phyloP scores from a whole-genome alignment of 2,888 invertebrate species.

The Pollenia labialis region DNA sequence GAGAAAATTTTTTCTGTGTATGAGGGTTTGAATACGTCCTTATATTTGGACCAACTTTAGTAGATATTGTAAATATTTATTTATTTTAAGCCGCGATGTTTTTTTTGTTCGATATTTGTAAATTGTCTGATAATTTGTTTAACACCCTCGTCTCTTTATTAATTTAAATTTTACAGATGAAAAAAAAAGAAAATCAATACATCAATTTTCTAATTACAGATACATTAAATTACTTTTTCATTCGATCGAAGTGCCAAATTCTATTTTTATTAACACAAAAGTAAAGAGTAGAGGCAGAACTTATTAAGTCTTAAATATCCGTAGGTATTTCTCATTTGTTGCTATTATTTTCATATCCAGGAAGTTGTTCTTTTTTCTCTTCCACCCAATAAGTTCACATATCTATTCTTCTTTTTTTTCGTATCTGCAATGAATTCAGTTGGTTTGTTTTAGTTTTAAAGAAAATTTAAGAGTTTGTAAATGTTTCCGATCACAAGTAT shows the following conservation, averaged over 20 bases:
- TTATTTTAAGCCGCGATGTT: too few relatives aligned
- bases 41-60: too few relatives aligned
- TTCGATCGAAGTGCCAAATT: neutral
- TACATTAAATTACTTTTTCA: conserved; percentile 7
- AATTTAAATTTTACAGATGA: neutral
- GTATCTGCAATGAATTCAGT: conserved; percentile 7
- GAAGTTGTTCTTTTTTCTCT: conserved; percentile 56
- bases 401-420: conserved; percentile 26
- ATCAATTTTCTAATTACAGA: conserved; percentile 23
- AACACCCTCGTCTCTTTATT: neutral
- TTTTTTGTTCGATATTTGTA: too few relatives aligned
- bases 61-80: too few relatives aligned
- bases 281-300: conserved; percentile 46
- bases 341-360: conserved; percentile 36
- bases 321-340: conserved; percentile 48
- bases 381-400: conserved; percentile 42
- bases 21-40: too few relatives aligned
- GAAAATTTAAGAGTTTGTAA: conserved; percentile 62
- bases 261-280: neutral
- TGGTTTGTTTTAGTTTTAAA: conserved; percentile 37
- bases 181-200: neutral
- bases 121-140: too few relatives aligned
- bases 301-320: conserved; percentile 69
- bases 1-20: too few relatives aligned
- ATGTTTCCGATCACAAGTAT: conserved; percentile 66